Conservation (phyloP, 2,888 invertebrate genomes). For the Candidula unifasciata region DNA sequence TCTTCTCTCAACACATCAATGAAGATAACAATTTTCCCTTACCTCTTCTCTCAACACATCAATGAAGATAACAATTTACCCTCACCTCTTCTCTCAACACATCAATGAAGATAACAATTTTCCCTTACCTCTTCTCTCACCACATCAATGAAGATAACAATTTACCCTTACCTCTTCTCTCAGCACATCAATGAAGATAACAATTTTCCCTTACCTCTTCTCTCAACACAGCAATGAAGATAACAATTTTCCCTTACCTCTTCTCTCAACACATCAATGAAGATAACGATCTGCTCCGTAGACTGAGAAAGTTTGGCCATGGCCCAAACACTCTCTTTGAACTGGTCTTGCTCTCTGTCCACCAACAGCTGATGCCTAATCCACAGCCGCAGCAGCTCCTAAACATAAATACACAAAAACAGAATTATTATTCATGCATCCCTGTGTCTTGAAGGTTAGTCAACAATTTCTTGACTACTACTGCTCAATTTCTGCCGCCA, state of each 20-base stretch:
- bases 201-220: conserved; percentile 56
- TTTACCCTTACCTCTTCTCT: conserved; percentile 69
- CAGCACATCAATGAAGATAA: conserved; percentile 70
- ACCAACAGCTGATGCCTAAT: conserved; percentile 71
- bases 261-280: conserved; percentile 70
- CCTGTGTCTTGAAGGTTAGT: too few relatives aligned
- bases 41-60: too few relatives aligned
- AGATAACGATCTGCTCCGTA: conserved; percentile 69
- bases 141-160: too few relatives aligned
- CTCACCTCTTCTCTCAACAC: too few relatives aligned
- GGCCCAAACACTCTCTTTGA: conserved; percentile 72
- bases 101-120: too few relatives aligned
- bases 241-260: conserved; percentile 60
- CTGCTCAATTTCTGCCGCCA: too few relatives aligned
- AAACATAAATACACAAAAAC: conserved; percentile 27
- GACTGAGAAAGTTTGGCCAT: conserved; percentile 71
- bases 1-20: too few relatives aligned
- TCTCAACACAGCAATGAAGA: neutral
- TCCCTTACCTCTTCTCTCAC: too few relatives aligned
- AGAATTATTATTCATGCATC: too few relatives aligned
- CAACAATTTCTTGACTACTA: too few relatives aligned
- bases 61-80: too few relatives aligned
- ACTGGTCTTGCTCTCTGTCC: conserved; percentile 69
- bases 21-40: too few relatives aligned
- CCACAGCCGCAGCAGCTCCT: conserved; percentile 73